Base-by-base conservation (phyloP, 2,888 invertebrate genomes). In the Tholera decimalis region DNA sequence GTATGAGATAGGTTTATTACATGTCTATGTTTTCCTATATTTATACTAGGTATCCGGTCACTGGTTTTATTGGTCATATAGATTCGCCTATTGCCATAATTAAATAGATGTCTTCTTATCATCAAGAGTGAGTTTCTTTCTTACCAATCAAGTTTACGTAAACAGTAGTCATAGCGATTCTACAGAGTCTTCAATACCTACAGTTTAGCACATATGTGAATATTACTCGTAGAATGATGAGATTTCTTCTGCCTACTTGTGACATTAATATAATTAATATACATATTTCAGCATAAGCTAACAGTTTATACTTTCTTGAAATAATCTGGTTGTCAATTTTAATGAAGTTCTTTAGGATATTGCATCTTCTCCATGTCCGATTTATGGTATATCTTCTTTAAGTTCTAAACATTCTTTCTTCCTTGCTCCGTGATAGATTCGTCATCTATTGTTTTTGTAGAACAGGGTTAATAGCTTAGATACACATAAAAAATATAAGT, bases 1-100 rank as follows among this genome's bases (percentile, higher is more conserved):
- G 47, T 47, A 46, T 51, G 63, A 62, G 46, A 33, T 46, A 62
- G 63, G 51, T 46, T 26, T 1, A 15, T 61, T 18, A 7, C 18
- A 28, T 28, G 9, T 9, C 3, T 6, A 6, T 7, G 5, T 37
- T 8, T 50, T 51, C 0, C 15, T 44, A 24, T 26, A 11, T 5
- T n/a, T n/a, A n/a, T n/a, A n/a, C n/a, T n/a, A n/a, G n/a, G n/a
- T n/a, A n/a, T n/a, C n/a, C n/a, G n/a, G n/a, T n/a, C n/a, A n/a
- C n/a, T n/a, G n/a, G n/a, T n/a, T n/a, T n/a, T n/a, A n/a, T n/a
- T n/a, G n/a, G n/a, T n/a, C n/a, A n/a, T n/a, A n/a, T n/a, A n/a
- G n/a, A n/a, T n/a, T n/a, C n/a, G n/a, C n/a, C n/a, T n/a, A n/a
- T n/a, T n/a, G n/a, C n/a, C n/a, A n/a, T n/a, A n/a, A n/a, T n/a